Evolutionary conservation across 2,888 invertebrate genomes (phyloP).

Genomic region (Apodemia mormo): DNA sequence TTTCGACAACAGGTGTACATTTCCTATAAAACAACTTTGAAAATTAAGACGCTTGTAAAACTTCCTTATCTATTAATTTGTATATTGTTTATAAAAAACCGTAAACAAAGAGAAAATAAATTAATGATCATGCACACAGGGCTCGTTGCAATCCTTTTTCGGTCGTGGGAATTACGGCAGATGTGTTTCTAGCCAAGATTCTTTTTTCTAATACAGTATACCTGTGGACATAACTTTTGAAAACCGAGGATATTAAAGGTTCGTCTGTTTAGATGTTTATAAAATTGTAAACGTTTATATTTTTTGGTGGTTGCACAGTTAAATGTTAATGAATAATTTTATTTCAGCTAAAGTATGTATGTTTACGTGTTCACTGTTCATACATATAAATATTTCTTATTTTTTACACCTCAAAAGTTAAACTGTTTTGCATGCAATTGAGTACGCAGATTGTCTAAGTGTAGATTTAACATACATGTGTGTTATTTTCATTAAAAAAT

Average conservation of each 20-base stretch:
- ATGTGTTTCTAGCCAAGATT: slow-evolving; percentile 59
- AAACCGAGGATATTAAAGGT: slow-evolving; percentile 19
- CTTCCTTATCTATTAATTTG: slow-evolving; percentile 4
- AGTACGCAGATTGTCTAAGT: too few species aligned
- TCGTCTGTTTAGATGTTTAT: neutral
- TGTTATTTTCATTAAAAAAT: too few species aligned
- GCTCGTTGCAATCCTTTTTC: slow-evolving; percentile 63
- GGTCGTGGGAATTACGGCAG: slow-evolving; percentile 73
- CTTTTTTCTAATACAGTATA: slow-evolving; percentile 61
- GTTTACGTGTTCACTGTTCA: too few species aligned
- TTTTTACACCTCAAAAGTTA: too few species aligned
- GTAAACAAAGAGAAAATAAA: slow-evolving; percentile 17
- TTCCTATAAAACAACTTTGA: neutral
- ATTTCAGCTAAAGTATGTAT: too few species aligned
- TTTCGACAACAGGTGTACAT: neutral
- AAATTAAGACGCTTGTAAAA: slow-evolving; percentile 4
- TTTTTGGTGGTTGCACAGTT: too few species aligned
- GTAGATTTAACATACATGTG: too few species aligned
- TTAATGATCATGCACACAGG: slow-evolving; percentile 17
- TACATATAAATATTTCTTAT: too few species aligned
- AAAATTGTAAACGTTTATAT: too few species aligned
- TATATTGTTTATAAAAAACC: neutral
- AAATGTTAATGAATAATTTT: too few species aligned
- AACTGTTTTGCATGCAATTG: too few species aligned
- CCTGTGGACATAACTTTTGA: slow-evolving; percentile 41